These are phyloP conservation scores for Sebastes fasciatus DNA, from an alignment of 2,113 vertebrate species.

Conservation along the genomic window DNA sequence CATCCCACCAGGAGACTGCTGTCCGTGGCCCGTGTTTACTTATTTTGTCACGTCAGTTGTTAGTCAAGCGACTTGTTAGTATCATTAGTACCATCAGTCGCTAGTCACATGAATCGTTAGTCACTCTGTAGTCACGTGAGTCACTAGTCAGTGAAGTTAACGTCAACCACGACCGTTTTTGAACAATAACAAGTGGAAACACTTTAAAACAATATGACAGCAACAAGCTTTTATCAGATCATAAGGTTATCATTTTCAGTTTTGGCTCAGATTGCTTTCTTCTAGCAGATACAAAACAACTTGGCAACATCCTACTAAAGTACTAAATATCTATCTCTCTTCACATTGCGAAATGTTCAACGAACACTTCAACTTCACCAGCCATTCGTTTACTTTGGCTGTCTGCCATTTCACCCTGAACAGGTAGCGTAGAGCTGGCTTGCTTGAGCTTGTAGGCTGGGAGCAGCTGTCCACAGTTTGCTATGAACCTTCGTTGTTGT, in stretches of 20 bases:
- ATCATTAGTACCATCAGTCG: too few relatives aligned
- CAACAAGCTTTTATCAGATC: not conserved
- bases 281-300: conserved; percentile 10
- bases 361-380: conserved; percentile 37
- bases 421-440: conserved; percentile 33
- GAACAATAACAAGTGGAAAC: not conserved
- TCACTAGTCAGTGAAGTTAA: too few relatives aligned
- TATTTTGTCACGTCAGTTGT: too few relatives aligned
- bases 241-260: not conserved
- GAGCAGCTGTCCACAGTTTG: conserved; percentile 34
- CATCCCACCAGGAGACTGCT: too few relatives aligned
- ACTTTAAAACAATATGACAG: conserved; percentile 1
- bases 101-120: too few relatives aligned
- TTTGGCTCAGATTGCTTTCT: conserved; percentile 4
- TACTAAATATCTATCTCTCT: conserved; percentile 30
- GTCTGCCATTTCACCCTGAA: conserved; percentile 43
- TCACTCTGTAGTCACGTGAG: too few relatives aligned
- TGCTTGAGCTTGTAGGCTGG: conserved; percentile 42
- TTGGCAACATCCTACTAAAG: conserved; percentile 5
- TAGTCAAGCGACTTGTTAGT: too few relatives aligned
- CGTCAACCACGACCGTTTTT: not conserved
- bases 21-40: too few relatives aligned
- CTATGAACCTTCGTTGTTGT: conserved; percentile 36
- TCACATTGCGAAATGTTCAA: conserved; percentile 28
- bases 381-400: conserved; percentile 49